Conservation (phyloP, 1,140 invertebrate genomes). For the Scaptomyza graminum region DNA sequence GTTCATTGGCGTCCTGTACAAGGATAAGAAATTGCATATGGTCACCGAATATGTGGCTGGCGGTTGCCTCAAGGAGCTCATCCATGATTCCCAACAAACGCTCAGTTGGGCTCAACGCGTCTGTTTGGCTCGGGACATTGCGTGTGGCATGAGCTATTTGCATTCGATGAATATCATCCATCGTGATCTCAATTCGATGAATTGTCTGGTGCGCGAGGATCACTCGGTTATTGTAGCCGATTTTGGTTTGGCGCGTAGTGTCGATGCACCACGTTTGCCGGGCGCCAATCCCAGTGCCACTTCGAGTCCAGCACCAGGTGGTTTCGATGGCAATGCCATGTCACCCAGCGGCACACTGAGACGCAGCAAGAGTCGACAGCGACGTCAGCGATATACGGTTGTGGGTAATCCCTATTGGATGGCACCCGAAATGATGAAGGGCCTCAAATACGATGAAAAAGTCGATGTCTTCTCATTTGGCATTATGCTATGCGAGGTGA, state of each 20-base stretch:
- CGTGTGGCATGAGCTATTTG: slow-evolving; percentile 96
- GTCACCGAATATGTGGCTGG: slow-evolving; percentile 96
- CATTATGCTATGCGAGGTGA: slow-evolving; percentile 97
- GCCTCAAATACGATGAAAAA: slow-evolving; percentile 97
- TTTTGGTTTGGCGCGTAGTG: slow-evolving; percentile 96
- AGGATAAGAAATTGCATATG: slow-evolving; percentile 95
- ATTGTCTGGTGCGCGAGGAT: slow-evolving; percentile 96
- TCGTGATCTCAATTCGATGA: slow-evolving; percentile 97
- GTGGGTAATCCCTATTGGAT: slow-evolving; percentile 99
- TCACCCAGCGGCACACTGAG: slow-evolving; percentile 83
- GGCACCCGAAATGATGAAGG: slow-evolving; percentile 99
- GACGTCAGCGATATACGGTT: slow-evolving; percentile 86
- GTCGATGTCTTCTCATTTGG: slow-evolving; percentile 99
- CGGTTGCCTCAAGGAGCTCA: slow-evolving; percentile 93
- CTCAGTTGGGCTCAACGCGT: slow-evolving; percentile 93
- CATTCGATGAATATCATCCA: slow-evolving; percentile 98
- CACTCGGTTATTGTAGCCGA: slow-evolving; percentile 96
- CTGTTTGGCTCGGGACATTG: slow-evolving; percentile 95
- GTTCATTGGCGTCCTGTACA: slow-evolving; percentile 97
- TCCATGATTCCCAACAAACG: slow-evolving; percentile 85
- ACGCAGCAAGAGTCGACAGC: slow-evolving; percentile 83
- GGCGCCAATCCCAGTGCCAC: background rate
- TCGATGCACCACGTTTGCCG: slow-evolving; percentile 86
- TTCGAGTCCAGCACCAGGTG: slow-evolving; percentile 10
- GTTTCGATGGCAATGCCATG: slow-evolving; percentile 44